These are phyloP conservation scores for Lapara coniferarum DNA, from an alignment of 2,888 invertebrate species.

Conservation along the genomic window DNA sequence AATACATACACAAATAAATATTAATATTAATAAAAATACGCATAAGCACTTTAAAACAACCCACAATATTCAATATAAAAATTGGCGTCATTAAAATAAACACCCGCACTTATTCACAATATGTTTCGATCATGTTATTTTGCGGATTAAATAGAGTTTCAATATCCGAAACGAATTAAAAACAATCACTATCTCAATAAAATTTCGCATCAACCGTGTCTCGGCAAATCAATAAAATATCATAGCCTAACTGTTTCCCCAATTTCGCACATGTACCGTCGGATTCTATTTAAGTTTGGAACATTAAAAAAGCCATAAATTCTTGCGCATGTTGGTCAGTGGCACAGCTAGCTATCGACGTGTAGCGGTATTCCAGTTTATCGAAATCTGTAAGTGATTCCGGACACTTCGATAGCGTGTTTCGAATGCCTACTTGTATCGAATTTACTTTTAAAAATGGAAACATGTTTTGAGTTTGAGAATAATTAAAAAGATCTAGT, in stretches of 20 bases:
- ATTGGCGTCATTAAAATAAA: not conserved
- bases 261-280: conserved; percentile 19
- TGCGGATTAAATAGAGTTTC: not conserved
- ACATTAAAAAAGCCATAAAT: conserved; percentile 25
- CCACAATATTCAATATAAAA: not conserved
- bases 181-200: not conserved
- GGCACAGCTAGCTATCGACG: conserved; percentile 44
- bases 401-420: not conserved
- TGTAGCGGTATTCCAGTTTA: conserved; percentile 52
- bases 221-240: not conserved
- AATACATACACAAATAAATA: not conserved
- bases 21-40: too few relatives aligned
- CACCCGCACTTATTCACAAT: not conserved
- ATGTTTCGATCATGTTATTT: not conserved
- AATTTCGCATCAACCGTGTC: conserved; percentile 3
- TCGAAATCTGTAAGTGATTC: not conserved
- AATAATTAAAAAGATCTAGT: not conserved
- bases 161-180: conserved; percentile 15
- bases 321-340: conserved; percentile 36
- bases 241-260: conserved; percentile 12
- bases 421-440: conserved; percentile 1
- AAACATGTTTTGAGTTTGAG: not conserved
- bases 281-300: conserved; percentile 10
- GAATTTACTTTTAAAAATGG: not conserved
- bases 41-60: too few relatives aligned